Evolutionary conservation across 2,113 vertebrate species (phyloP), one percentile per base, ranked within the genome.

Genomic region (Leucoraja erinaceus): DNA sequence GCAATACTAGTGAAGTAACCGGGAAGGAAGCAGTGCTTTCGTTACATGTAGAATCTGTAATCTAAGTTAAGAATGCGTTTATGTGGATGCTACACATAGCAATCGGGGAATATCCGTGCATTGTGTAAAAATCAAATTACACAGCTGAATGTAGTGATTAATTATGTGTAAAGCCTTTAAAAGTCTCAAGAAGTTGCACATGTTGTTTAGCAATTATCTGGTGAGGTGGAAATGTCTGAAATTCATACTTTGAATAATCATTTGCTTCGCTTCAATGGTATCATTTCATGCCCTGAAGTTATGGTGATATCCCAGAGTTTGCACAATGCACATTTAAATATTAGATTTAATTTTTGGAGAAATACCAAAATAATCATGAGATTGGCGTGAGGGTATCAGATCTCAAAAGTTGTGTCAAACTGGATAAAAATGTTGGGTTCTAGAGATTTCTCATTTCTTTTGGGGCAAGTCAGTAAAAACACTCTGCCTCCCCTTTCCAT

Each of bases 271-370:
- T 47, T 47, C 38, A 38, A 38, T 70, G 22, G 56, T 63, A 86
- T 25, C 14, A 31, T 63, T 86, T 88, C 66, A 68, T 91, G 33
- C 9, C 9, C 9, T 47, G 90, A 72, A 20, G 61, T 72, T 54
- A 47, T 91, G 61, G 20, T 91, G 47, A 91, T 91, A 91, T 91
- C 90, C 68, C 68, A 28, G 38, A 72, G 68, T 91, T 74, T 91
- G 33, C 54, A 81, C 33, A 38, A 79, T 79, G 16, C 59, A 90
- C 86, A 70, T 66, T 72, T 31, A 38, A 38, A 91, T 70, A 33
- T 72, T 91, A 25, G 68, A 20, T 91, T 91, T 72, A 4, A 20
- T 74, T 91, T 68, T 18, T 12, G 31, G 33, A 47, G 68, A 91
- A 91, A 25, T 38, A 72, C 0, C 38, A 12, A 54, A 91, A 22